These are phyloP conservation scores for Lochmaea capreae DNA, from an alignment of 2,888 invertebrate genomes.

Conservation along the genomic window DNA sequence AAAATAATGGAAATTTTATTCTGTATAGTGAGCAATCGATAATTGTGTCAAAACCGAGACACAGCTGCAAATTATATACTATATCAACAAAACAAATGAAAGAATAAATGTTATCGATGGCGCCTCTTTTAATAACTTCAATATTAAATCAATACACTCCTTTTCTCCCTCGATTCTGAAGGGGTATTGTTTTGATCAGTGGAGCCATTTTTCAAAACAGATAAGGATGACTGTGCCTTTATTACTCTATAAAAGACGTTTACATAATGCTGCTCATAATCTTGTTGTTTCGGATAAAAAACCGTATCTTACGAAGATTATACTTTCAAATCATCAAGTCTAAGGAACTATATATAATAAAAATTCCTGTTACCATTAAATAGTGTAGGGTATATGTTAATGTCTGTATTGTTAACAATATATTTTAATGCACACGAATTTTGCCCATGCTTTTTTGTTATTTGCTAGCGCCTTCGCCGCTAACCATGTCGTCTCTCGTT, in stretches of 20 bases:
- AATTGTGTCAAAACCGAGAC: not conserved
- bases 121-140: conserved; percentile 31
- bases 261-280: not conserved
- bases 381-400: no score
- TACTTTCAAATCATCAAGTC: no score
- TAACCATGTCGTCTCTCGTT: no score
- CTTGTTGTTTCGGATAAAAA: not conserved
- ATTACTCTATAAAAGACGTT: not conserved
- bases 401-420: no score
- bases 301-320: no score
- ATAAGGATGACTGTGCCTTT: no score
- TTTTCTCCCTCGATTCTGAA: not conserved
- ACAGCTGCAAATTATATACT: conserved; percentile 17
- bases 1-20: not conserved
- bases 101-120: conserved; percentile 39
- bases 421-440: no score
- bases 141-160: conserved; percentile 13
- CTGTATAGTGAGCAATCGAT: not conserved
- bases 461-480: no score
- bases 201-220: no score
- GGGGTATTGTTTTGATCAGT: not conserved
- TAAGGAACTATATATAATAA: no score
- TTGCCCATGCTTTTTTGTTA: no score
- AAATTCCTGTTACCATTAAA: no score
- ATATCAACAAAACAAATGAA: conserved; percentile 38